Evolutionary conservation across 2,888 invertebrate genomes (phyloP), one percentile per base, ranked within the genome.

Genomic region (Sclerodermus sp.): DNA sequence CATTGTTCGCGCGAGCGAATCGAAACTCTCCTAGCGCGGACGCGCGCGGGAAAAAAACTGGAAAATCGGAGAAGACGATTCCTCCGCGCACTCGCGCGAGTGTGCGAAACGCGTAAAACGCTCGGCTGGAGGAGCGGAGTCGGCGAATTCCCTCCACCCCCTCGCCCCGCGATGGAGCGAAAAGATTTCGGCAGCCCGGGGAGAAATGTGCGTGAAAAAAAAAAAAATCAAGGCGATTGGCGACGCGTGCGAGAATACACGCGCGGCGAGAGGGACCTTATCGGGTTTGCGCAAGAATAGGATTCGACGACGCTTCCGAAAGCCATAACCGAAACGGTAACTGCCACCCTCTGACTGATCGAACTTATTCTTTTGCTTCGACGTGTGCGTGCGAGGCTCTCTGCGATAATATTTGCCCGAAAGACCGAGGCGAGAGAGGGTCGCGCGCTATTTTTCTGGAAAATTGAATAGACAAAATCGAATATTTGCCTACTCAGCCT

Each of bases 291-390:
- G 73, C 77, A 77, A 77, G 78, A 78, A 78, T 78, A 73, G 75
- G 74, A 78, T 76, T 76, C 77, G 68, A 67, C 71, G 69, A 69
- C 54, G 76, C 77, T 78, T 78, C 78, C 78, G 77, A 76, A 76
- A 77, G 72, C 77, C 76, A 78, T 77, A 78, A 77, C 76, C 77
- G 76, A 76, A 77, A 77, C 78, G 77, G 78, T 77, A 78, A 78
- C 77, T 74, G 76, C 74, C 76, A 71, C 73, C 74, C 71, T 68
- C 72, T 67, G 73, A 76, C 74, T 72, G 76, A 77, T 77, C 76
- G 69, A 73, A 73, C 74, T 74, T 73, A 73, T 75, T 76, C 74
- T 73, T 67, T 70, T 62, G 64, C 68, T 68, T 44, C 55, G 54
- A 17, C 13, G 37, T 13, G 9, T 13, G 15, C 38, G 38, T 42